A percentile compares a stretch with the other conserved stretches of the same genome.
These are phyloP conservation scores for Lingula anatina DNA, from an alignment of 2,888 invertebrate species.

Conservation along the genomic window DNA sequence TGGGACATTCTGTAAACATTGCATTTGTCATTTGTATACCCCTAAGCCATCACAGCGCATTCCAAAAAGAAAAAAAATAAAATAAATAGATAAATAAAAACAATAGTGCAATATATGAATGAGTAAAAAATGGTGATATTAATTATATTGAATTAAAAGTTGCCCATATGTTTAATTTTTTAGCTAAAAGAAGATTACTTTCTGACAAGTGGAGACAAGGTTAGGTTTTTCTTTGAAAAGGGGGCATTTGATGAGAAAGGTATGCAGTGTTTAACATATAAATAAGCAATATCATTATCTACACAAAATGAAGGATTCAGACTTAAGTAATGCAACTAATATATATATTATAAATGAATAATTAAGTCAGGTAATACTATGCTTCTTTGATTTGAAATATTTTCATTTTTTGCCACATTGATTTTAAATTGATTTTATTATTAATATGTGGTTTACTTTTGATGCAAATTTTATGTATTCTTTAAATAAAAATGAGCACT, in stretches of 20 bases:
- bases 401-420: no score
- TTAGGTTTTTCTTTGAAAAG: slow-evolving; percentile 85
- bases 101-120: no score
- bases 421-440: no score
- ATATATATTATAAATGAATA: not conserved
- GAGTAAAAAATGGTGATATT: no score
- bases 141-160: no score
- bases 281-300: no score
- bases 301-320: not conserved
- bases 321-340: not conserved
- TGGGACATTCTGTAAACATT: no score
- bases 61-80: no score
- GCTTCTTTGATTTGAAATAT: no score
- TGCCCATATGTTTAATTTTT: slow-evolving; percentile 7
- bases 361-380: not conserved
- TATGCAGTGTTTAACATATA: slow-evolving; percentile 47
- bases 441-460: not conserved
- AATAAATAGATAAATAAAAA: no score
- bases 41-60: no score
- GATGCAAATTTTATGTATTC: not conserved
- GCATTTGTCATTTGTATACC: no score
- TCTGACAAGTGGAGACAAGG: slow-evolving; percentile 84
- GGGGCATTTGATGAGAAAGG: slow-evolving; percentile 73
- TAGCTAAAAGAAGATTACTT: slow-evolving; percentile 64
- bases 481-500: not conserved